Evolutionary conservation across 53 echinoderm and acorn worm species (phyloP).

Genomic region (Patiria pectinifera): DNA sequence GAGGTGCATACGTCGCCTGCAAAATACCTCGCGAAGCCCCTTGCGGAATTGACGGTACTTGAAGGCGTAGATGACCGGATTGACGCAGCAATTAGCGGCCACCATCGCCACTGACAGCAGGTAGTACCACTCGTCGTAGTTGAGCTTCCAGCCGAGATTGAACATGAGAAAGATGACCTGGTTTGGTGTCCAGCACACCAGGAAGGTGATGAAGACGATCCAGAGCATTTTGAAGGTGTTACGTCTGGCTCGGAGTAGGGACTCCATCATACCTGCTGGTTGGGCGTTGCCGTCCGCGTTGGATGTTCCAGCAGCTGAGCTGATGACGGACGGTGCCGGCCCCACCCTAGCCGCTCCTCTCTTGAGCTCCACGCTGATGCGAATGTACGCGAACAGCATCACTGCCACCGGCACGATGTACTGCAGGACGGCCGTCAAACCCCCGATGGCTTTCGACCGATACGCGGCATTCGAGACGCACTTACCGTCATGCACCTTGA

Average conservation of each 20-base stretch:
- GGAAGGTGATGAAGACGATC: conserved; percentile 52
- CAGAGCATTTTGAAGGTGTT: conserved; percentile 66
- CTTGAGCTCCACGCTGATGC: conserved; percentile 70
- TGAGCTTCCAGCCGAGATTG: conserved; percentile 38
- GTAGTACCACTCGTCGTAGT: conserved; percentile 28
- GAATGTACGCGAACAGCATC: conserved; percentile 61
- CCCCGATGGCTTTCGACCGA: conserved; percentile 30
- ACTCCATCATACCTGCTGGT: conserved; percentile 31
- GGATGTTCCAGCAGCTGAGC: neutral
- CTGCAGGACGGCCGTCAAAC: conserved; percentile 27
- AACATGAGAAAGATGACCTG: conserved; percentile 65
- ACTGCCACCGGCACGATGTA: conserved; percentile 51
- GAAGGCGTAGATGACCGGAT: conserved; percentile 68
- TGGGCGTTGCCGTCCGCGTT: neutral
- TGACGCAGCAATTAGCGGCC: conserved; percentile 48
- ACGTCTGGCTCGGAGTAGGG: conserved; percentile 52
- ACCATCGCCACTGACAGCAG: conserved; percentile 57
- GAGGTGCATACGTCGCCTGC: neutral
- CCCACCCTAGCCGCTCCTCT: conserved; percentile 57
- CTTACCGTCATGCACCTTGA: conserved; percentile 26
- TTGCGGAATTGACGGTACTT: conserved; percentile 68
- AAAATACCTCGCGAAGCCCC: conserved; percentile 21
- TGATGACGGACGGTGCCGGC: neutral
- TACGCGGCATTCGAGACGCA: conserved; percentile 33
- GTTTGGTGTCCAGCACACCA: conserved; percentile 58